Evolutionary conservation across 2,797 vertebrate species (phyloP).

Genomic region (Cirrhinus mrigala): DNA sequence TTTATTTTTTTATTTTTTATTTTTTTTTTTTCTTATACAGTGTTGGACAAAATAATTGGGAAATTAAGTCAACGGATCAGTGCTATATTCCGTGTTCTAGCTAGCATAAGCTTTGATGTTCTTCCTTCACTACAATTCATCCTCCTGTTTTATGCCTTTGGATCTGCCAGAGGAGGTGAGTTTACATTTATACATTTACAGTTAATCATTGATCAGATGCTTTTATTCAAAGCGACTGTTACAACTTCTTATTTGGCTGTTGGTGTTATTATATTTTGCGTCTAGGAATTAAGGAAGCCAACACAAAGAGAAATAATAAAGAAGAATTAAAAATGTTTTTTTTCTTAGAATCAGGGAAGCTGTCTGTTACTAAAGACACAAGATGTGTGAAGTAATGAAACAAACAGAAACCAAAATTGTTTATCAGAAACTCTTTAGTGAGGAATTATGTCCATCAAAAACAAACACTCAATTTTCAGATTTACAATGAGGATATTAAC

Average conservation of each 20-base stretch:
- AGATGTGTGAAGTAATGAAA: background rate
- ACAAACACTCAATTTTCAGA: background rate
- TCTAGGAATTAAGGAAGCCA: background rate
- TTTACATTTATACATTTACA: background rate
- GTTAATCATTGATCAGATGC: too few relatives aligned
- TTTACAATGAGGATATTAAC: background rate
- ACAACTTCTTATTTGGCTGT: too few relatives aligned
- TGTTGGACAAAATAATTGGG: background rate
- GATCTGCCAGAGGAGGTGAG: background rate
- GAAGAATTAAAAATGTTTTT: background rate
- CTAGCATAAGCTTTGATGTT: background rate
- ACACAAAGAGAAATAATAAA: background rate
- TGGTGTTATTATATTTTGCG: background rate
- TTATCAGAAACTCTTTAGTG: too few relatives aligned
- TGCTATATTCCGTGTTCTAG: background rate
- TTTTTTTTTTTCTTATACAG: background rate
- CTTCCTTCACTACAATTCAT: conserved; percentile 17
- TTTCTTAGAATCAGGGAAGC: background rate
- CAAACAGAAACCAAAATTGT: background rate
- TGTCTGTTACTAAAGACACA: background rate
- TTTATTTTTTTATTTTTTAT: background rate
- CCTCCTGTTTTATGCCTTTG: background rate
- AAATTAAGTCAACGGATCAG: background rate
- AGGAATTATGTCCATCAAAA: background rate
- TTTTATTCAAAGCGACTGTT: too few relatives aligned